phyloP scores from a whole-genome alignment of 2,797 vertebrate genomes.

The Eulemur mongoz region DNA sequence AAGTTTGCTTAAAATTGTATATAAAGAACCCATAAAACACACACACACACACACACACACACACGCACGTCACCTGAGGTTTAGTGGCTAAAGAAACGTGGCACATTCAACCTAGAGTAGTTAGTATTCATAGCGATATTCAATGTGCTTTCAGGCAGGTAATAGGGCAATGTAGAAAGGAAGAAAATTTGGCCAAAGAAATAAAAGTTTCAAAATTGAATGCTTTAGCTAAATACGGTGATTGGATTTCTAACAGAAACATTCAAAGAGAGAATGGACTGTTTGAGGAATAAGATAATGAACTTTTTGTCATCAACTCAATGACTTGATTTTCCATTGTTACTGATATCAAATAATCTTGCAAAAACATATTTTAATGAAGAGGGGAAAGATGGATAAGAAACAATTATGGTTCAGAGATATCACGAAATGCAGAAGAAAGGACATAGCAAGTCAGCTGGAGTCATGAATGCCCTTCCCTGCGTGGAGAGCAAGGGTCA shows the following conservation, averaged over 20 bases:
- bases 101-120: neutral
- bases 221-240: neutral
- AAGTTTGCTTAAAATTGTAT: neutral
- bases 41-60: neutral
- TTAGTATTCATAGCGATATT: neutral
- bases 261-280: neutral
- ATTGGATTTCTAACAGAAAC: neutral
- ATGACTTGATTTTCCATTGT: neutral
- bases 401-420: neutral
- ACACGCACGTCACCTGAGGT: neutral
- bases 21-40: neutral
- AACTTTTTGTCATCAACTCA: neutral
- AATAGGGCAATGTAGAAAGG: neutral
- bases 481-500: neutral
- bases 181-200: neutral
- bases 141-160: neutral
- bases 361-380: neutral
- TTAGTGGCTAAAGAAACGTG: neutral
- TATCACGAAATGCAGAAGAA: neutral
- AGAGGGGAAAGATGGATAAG: neutral
- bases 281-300: neutral
- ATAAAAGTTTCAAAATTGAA: neutral
- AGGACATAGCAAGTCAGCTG: neutral
- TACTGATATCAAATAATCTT: neutral
- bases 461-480: neutral